Percentiles rank a stretch among this genome's conserved stretches.
phyloP scores from a whole-genome alignment of 2,113 vertebrate species.

The Dolichallabes microphthalmus region DNA sequence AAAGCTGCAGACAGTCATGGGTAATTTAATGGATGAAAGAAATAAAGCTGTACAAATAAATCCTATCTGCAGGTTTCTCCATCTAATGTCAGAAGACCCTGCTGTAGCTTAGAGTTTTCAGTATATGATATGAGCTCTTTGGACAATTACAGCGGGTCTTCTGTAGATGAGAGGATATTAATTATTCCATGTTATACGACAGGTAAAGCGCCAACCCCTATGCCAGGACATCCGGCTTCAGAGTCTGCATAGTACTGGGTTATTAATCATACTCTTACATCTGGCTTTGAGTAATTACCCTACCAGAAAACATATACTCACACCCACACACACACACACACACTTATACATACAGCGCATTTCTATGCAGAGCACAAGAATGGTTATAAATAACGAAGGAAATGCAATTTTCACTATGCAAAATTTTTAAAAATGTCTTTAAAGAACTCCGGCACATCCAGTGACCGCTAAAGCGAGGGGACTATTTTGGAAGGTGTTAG shows the following conservation, averaged over 20 bases:
- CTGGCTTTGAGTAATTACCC: slow-evolving; percentile 72
- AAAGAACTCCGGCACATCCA: not conserved
- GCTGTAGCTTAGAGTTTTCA: not conserved
- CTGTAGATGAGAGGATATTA: slow-evolving; percentile 21
- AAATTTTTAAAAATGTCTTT: slow-evolving; percentile 22
- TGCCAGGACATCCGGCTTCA: slow-evolving; percentile 60
- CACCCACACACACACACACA: slow-evolving; percentile 18
- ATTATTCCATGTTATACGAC: slow-evolving; percentile 33
- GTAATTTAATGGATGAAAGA: not conserved
- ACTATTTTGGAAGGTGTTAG: slow-evolving; percentile 59
- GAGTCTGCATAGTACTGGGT: slow-evolving; percentile 63
- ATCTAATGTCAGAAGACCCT: not conserved
- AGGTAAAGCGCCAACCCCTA: slow-evolving; percentile 20
- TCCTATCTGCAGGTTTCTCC: not conserved
- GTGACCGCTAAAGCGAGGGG: slow-evolving; percentile 50
- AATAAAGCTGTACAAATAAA: not conserved
- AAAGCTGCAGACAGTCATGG: not conserved
- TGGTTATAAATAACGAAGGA: slow-evolving; percentile 9
- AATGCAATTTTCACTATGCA: not conserved
- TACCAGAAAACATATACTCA: slow-evolving; percentile 27
- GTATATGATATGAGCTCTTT: slow-evolving; percentile 15
- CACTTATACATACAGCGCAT: not conserved
- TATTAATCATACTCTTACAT: slow-evolving; percentile 73
- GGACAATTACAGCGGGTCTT: not conserved
- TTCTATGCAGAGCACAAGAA: not conserved